Evolutionary conservation across 37 sponge, comb jelly and placozoan genomes (phyloP), one percentile per base, ranked within the genome.

Genomic region (Dysidea cf. avara): DNA sequence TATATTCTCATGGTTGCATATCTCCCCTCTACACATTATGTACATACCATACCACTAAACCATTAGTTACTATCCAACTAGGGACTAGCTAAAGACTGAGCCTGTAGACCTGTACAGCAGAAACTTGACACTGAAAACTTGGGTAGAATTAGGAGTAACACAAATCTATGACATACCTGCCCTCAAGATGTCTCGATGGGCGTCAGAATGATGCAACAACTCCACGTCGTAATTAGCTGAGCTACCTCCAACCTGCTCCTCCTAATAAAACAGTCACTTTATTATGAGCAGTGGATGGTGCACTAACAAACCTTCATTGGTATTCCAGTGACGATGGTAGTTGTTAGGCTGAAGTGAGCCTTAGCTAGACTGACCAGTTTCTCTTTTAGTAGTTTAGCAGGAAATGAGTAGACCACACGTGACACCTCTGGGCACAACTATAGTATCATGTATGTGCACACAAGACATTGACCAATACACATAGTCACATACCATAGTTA

Each of bases 181-280:
- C 76, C 88, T 74, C 2, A 83, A 67, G n/a, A 86, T 79, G 53
- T 89, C 88, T 52, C 91, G 82, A 61, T 94, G 91, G 0, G 92
- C 91, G 63, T 83, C 85, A 32, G 67, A 33, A 7, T 67, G 39
- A 51, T 94, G 95, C 28, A 76, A 74, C 37, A 96, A 63, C 54
- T 96, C 84, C 25, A 96, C 96, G 63, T 96, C 96, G 39, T 92
- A 96, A 58, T 96, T 92, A 37, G 79, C 65, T 0, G 93, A 92
- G 75, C 76, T 78, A 9, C 94, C 87, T 34, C 86, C 91, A n/a
- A 74, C 48, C 51, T 94, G 94, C 83, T 94, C 94, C 68, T 94
- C 94, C 94, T 94, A 68, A 34, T 50, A 18, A 17, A 17, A 50
- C 16, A 50, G 52, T 17, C 52, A 50, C 20, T 60, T 20, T 29